Percentiles rank a stretch among this genome's conserved stretches.
These are phyloP conservation scores for Palythoa caribaeorum DNA, from an alignment of 92 coral and sea anemone species.

Conservation along the genomic window DNA sequence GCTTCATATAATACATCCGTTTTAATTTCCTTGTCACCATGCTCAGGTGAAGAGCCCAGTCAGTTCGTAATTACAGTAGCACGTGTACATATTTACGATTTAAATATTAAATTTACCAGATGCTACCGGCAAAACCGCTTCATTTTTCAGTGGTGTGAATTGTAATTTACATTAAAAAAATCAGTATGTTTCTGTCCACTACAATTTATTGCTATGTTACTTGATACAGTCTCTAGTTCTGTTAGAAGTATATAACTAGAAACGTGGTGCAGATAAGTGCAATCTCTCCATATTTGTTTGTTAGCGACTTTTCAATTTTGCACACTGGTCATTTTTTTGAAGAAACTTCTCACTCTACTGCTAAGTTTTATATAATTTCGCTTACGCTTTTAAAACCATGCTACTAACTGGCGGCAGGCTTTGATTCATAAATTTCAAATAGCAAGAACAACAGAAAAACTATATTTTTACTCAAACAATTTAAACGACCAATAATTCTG, in stretches of 20 bases:
- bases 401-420: slow-evolving; percentile 38
- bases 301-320: neutral
- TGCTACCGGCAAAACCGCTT: slow-evolving; percentile 25
- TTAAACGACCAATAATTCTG: slow-evolving; percentile 29
- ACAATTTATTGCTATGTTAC: neutral
- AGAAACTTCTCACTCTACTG: neutral
- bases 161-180: neutral
- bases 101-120: slow-evolving; percentile 13
- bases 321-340: slow-evolving; percentile 1
- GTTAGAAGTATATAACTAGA: neutral
- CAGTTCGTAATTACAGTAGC: slow-evolving; percentile 6
- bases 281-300: neutral
- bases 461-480: slow-evolving; percentile 26
- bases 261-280: too few relatives aligned
- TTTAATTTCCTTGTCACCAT: slow-evolving; percentile 34
- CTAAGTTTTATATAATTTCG: slow-evolving; percentile 8
- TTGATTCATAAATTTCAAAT: slow-evolving; percentile 32
- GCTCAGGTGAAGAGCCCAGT: neutral
- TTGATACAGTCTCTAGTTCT: neutral
- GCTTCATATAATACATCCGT: neutral
- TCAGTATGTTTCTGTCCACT: neutral
- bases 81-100: slow-evolving; percentile 9
- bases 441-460: neutral
- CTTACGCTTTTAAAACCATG: slow-evolving; percentile 9
- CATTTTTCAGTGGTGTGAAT: neutral